Percentiles rank a stretch among this genome's conserved stretches.
phyloP scores from a whole-genome alignment of 35 echinoderm and acorn worm species.

The Anneissia japonica region DNA sequence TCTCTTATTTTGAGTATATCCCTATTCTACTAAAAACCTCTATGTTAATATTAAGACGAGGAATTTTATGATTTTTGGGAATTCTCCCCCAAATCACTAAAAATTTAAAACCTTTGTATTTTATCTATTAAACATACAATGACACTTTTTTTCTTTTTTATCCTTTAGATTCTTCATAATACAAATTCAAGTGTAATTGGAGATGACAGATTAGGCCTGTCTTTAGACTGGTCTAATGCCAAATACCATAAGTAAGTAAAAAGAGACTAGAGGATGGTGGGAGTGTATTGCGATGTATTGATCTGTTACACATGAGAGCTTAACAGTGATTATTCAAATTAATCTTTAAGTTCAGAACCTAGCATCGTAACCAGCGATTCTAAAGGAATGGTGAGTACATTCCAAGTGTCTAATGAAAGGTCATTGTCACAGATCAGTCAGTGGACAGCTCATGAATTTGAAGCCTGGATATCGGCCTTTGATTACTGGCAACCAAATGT shows the following conservation, averaged over 20 bases:
- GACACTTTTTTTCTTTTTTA: too few species aligned
- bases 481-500: slow-evolving; percentile 77
- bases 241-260: slow-evolving; percentile 26
- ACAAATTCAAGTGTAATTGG: neutral
- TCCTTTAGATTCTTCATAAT: neutral
- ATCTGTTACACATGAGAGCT: neutral
- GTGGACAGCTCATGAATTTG: slow-evolving; percentile 85
- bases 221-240: slow-evolving; percentile 43
- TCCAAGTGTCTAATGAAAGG: slow-evolving; percentile 14
- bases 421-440: slow-evolving; percentile 18
- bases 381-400: slow-evolving; percentile 48
- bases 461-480: slow-evolving; percentile 95
- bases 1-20: too few species aligned
- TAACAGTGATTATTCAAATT: neutral
- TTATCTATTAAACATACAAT: too few species aligned
- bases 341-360: slow-evolving; percentile 8
- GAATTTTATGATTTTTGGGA: too few species aligned
- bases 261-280: neutral
- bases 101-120: too few species aligned
- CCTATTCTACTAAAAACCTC: too few species aligned
- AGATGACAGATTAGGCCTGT: slow-evolving; percentile 29
- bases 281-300: neutral
- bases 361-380: slow-evolving; percentile 82
- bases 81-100: too few species aligned
- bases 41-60: too few species aligned